These are phyloP conservation scores for Microtus obscurus DNA, from an alignment of 2,797 vertebrate genomes.

Conservation along the genomic window DNA sequence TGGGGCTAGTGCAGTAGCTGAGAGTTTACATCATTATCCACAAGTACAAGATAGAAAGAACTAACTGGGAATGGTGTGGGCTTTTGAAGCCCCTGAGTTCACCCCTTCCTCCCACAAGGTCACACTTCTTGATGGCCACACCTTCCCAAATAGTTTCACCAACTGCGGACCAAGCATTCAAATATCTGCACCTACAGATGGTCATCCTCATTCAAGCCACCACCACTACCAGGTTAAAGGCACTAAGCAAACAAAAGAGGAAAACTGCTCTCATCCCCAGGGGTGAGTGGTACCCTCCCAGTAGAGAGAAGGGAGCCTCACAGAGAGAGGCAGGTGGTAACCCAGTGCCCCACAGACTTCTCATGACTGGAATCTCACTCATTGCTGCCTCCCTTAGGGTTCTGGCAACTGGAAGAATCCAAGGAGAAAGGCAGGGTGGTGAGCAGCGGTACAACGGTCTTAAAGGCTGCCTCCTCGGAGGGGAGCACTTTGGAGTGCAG, in stretches of 20 bases:
- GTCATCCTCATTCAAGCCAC: background rate
- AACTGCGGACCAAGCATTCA: background rate
- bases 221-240: no score
- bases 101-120: background rate
- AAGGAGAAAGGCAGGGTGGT: background rate
- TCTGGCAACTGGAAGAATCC: background rate
- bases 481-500: background rate
- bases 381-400: background rate
- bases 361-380: background rate
- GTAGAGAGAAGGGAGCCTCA: no score
- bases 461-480: rapidly evolving
- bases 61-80: background rate
- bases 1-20: background rate
- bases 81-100: background rate
- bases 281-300: no score
- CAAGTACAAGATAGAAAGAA: background rate
- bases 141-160: background rate
- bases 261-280: background rate
- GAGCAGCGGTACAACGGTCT: background rate
- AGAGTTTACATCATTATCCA: background rate
- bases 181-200: background rate
- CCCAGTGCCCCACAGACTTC: background rate
- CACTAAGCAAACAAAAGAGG: background rate
- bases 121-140: background rate
- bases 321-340: background rate